Evolutionary conservation across 2,113 vertebrate species (phyloP).

Genomic region (Lathamus discolor): DNA sequence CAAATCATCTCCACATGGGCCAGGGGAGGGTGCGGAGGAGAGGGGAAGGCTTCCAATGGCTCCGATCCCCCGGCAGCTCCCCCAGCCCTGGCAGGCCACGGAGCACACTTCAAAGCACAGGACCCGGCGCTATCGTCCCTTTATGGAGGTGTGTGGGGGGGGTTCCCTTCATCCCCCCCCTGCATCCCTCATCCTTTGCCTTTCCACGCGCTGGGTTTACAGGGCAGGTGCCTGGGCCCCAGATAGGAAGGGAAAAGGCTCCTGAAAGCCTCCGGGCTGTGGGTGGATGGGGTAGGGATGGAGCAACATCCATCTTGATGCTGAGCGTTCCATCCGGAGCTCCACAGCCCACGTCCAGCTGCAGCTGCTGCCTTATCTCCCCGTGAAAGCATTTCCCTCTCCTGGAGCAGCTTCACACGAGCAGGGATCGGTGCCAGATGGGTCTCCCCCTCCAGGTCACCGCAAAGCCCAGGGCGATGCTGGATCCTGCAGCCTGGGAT

Average conservation of each 20-base stretch:
- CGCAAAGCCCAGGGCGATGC: neutral
- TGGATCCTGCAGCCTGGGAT: neutral
- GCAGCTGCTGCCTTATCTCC: constrained; percentile 44
- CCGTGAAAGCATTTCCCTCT: constrained; percentile 15
- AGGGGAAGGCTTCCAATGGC: neutral
- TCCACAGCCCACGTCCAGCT: constrained; percentile 13
- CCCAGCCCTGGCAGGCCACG: neutral
- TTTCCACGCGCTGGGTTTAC: neutral
- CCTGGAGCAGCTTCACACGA: neutral
- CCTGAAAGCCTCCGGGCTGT: neutral
- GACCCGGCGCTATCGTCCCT: neutral
- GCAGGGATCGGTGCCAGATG: neutral
- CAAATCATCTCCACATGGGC: constrained; percentile 38
- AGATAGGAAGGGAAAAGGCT: neutral
- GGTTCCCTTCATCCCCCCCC: no score
- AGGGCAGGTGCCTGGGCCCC: constrained; percentile 53
- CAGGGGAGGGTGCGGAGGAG: neutral
- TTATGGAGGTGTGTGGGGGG: no score
- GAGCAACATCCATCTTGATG: constrained; percentile 17
- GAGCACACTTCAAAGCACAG: constrained; percentile 41
- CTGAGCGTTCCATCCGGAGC: constrained; percentile 10
- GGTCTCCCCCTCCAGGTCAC: constrained; percentile 14
- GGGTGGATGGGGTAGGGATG: neutral
- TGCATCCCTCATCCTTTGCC: neutral
- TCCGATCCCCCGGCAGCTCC: constrained; percentile 9